These are phyloP conservation scores for Gobio gobio DNA, from an alignment of 2,113 vertebrate species.

Conservation along the genomic window DNA sequence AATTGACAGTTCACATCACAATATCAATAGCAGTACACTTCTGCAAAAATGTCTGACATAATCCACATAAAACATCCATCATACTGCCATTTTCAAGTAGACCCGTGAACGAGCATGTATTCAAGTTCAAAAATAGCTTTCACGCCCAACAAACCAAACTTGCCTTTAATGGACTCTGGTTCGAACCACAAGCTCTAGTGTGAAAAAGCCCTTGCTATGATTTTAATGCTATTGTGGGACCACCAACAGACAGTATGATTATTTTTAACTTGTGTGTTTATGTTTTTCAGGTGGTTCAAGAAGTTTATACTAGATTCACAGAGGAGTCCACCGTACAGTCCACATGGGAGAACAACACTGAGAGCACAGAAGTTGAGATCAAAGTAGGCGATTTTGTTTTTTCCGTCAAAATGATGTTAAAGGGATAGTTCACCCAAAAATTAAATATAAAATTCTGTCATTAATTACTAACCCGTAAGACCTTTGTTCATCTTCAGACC, in stretches of 20 bases:
- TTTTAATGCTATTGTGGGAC: background rate
- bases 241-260: background rate
- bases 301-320: constrained; percentile 73
- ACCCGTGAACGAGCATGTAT: too few species aligned
- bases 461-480: too few species aligned
- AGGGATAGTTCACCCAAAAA: background rate
- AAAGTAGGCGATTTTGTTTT: constrained; percentile 64
- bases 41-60: background rate
- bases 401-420: background rate
- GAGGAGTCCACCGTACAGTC: constrained; percentile 76
- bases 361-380: constrained; percentile 76
- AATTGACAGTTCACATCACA: background rate
- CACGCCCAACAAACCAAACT: background rate
- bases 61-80: background rate
- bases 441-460: background rate
- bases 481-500: too few species aligned
- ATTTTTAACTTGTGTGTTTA: background rate
- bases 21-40: background rate
- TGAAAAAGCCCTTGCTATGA: constrained; percentile 2
- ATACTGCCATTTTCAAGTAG: background rate
- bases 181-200: background rate
- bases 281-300: constrained; percentile 75
- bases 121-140: background rate
- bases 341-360: constrained; percentile 64
- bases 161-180: background rate